phyloP scores from a whole-genome alignment of 2,797 vertebrate species.

The Labroides dimidiatus region DNA sequence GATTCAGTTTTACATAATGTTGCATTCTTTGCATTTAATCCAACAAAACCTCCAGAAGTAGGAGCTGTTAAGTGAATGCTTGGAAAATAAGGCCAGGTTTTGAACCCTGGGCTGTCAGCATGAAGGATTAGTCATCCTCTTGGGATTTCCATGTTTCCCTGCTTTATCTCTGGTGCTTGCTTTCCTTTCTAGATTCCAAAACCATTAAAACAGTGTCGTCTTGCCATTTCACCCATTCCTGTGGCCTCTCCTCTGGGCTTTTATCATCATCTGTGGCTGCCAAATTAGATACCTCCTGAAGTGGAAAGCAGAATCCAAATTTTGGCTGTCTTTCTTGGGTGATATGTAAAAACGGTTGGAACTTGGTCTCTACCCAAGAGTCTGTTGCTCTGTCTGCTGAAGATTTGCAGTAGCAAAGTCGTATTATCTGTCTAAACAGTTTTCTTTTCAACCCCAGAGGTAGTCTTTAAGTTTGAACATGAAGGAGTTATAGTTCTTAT shows the following conservation, averaged over 20 bases:
- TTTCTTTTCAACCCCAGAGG: constrained; percentile 46
- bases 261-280: constrained; percentile 29
- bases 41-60: neutral
- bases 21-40: neutral
- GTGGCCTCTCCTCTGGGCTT: constrained; percentile 30
- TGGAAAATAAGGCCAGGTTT: neutral
- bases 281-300: constrained; percentile 43
- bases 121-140: constrained; percentile 7
- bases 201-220: constrained; percentile 22
- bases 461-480: constrained; percentile 46
- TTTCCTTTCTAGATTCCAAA: constrained; percentile 12
- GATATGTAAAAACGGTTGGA: constrained; percentile 29
- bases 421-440: constrained; percentile 49
- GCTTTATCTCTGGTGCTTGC: neutral
- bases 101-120: constrained; percentile 8
- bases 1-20: neutral
- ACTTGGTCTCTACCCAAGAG: constrained; percentile 24
- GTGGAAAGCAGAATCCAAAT: constrained; percentile 26
- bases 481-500: constrained; percentile 50
- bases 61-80: neutral
- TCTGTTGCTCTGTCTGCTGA: constrained; percentile 18
- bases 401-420: constrained; percentile 24
- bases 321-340: constrained; percentile 31
- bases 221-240: constrained; percentile 20
- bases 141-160: constrained; percentile 1